A percentile compares a stretch with the other conserved stretches of the same genome.
Conservation (phyloP, 2,888 invertebrate species). For the Chrysotoxum bicinctum region DNA sequence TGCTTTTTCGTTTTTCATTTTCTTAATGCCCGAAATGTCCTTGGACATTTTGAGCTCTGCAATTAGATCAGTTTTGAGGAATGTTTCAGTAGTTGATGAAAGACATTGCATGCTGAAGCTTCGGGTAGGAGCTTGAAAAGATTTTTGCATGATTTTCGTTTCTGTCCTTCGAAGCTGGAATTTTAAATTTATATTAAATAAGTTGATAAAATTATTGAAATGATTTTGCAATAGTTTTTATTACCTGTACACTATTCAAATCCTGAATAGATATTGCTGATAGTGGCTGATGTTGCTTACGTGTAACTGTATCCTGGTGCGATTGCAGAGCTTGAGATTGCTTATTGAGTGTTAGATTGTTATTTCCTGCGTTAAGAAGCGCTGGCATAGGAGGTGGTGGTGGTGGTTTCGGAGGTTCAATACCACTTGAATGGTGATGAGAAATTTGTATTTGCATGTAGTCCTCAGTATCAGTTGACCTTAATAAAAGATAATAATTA, state of each 20-base stretch:
- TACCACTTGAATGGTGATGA: conserved; percentile 77
- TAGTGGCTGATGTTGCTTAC: conserved; percentile 88
- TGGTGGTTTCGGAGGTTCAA: conserved; percentile 80
- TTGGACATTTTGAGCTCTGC: conserved; percentile 96
- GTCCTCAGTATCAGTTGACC: conserved; percentile 81
- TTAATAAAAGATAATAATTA: conserved; percentile 60
- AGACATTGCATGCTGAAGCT: conserved; percentile 90
- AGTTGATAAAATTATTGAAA: conserved; percentile 76
- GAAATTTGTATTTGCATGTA: conserved; percentile 85
- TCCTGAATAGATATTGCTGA: conserved; percentile 94
- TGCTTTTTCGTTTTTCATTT: conserved; percentile 94
- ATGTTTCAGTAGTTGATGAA: conserved; percentile 86
- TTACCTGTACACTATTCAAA: conserved; percentile 88
- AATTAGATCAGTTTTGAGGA: conserved; percentile 92
- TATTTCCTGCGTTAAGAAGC: conserved; percentile 76
- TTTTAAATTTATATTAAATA: not conserved
- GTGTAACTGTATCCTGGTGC: conserved; percentile 81
- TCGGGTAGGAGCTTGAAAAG: conserved; percentile 91
- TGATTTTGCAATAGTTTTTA: not conserved
- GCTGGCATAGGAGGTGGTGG: conserved; percentile 84
- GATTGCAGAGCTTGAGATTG: conserved; percentile 78
- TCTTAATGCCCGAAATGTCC: conserved; percentile 96
- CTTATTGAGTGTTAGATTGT: conserved; percentile 75
- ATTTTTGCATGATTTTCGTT: conserved; percentile 88
- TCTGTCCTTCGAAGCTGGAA: conserved; percentile 87